Percentiles rank a stretch among this genome's conserved stretches.
Evolutionary conservation across 2,113 vertebrate species (phyloP).

Genomic region (Rallus limicola): DNA sequence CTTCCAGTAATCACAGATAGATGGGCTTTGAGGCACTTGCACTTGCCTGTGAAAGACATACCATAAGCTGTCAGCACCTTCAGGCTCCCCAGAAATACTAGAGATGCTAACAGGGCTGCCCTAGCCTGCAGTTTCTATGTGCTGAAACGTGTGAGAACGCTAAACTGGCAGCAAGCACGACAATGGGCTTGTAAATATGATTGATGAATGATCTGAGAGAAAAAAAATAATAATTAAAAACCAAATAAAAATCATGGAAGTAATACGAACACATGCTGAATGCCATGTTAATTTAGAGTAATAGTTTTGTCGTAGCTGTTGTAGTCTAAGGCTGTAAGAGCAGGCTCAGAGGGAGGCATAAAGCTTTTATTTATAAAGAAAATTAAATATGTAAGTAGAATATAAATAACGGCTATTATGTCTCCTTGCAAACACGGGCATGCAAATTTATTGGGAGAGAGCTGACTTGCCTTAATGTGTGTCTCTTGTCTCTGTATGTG

Average conservation of each 20-base stretch:
- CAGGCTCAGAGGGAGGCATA: constrained; percentile 15
- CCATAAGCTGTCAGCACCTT: constrained; percentile 66
- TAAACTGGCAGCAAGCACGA: not conserved
- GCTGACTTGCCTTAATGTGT: not conserved
- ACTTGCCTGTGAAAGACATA: constrained; percentile 45
- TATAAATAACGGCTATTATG: constrained; percentile 35
- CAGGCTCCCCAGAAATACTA: constrained; percentile 44
- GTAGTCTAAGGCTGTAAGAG: not conserved
- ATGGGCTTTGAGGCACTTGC: constrained; percentile 57
- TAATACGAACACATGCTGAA: not conserved
- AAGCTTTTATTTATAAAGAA: constrained; percentile 42
- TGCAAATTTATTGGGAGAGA: not conserved
- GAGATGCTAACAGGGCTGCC: constrained; percentile 9
- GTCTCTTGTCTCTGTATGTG: not conserved
- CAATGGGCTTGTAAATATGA: constrained; percentile 51
- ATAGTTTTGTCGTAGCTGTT: constrained; percentile 19
- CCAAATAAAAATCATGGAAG: not conserved
- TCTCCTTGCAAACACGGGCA: not conserved
- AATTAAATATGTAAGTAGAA: constrained; percentile 24
- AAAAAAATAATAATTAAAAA: constrained; percentile 34
- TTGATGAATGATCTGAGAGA: constrained; percentile 16
- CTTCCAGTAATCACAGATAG: constrained; percentile 12
- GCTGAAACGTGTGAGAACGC: constrained; percentile 26
- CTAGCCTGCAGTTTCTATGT: constrained; percentile 23
- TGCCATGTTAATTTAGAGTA: constrained; percentile 20